Evolutionary conservation across 2,888 invertebrate genomes (phyloP).

Genomic region (Diachrysia chrysitis): DNA sequence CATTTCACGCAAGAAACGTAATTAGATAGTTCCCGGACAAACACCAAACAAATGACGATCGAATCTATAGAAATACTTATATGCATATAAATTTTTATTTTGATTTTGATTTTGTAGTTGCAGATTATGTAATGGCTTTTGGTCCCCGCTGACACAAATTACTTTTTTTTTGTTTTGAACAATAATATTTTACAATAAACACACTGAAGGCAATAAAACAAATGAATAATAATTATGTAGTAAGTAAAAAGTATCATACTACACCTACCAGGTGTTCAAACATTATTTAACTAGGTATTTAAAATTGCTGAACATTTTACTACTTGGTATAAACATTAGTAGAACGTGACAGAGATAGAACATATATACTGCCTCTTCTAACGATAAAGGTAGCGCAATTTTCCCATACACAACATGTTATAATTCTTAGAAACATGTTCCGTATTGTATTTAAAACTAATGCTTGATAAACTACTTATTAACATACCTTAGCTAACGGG

Average conservation of each 20-base stretch:
- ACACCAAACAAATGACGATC: constrained; percentile 3
- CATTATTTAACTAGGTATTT: background rate
- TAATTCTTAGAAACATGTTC: constrained; percentile 52
- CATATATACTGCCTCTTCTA: constrained; percentile 40
- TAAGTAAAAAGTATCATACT: background rate
- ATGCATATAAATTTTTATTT: too few relatives aligned
- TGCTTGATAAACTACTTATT: constrained; percentile 30
- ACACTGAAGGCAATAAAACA: too few relatives aligned
- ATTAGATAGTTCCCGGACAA: background rate
- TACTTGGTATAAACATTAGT: background rate
- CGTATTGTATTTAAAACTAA: constrained; percentile 28
- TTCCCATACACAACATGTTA: constrained; percentile 44
- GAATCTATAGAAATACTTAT: background rate
- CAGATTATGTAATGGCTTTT: too few relatives aligned
- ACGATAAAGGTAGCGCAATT: constrained; percentile 42
- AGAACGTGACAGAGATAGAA: constrained; percentile 44
- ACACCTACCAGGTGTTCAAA: background rate
- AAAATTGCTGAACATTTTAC: background rate
- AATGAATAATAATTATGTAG: too few relatives aligned
- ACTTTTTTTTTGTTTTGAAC: too few relatives aligned
- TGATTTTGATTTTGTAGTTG: too few relatives aligned
- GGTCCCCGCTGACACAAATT: too few relatives aligned
- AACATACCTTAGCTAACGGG: constrained; percentile 28
- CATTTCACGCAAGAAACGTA: background rate
- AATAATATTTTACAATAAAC: too few relatives aligned